Evolutionary conservation across 2,113 vertebrate species (phyloP), one percentile per base, ranked within the genome.

Genomic region (Muntiacus muntjak): DNA sequence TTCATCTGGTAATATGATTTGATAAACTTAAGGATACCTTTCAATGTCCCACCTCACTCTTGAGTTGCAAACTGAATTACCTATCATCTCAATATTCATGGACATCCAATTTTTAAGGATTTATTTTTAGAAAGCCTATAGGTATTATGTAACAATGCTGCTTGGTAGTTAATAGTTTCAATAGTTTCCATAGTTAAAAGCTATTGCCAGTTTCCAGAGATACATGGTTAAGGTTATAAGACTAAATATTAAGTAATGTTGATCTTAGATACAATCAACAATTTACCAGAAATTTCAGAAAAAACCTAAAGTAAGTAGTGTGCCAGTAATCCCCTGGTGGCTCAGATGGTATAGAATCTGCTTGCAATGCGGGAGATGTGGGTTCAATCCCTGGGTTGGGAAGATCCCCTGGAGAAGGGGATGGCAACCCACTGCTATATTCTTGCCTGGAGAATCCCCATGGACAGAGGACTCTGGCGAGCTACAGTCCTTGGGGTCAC

Each of bases 51-150:
- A 45, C 23, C 16, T 91, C 25, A 50, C 13, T 87, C 33, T 87
- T 26, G 23, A 81, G 9, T 55, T 81, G 40, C 23, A 81, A 92
- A 87, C 14, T 87, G 40, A 84, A 81, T 47, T 82, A 58, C 40
- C 36, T 50, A 52, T 64, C 13, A 60, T 82, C 30, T 26, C 21
- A 86, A 86, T 3, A 57, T 85, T 23, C 8, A 52, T 52, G 28
- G 21, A 71, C 2, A 45, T 54, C 16, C 58, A 36, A 26, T 89
- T 40, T 93, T 54, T 89, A 64, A 85, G 81, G n/a, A n/a, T 58
- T 82, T 71, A 84, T 71, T 60, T 81, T 94, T 87, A 60, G 71
- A 58, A 87, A 94, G 43, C 16, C n/a, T 58, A 13, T 57, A 71
- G 23, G 4, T 82, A 74, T 30, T 94, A 60, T 91, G 50, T 60